Base-by-base conservation (phyloP, 2,888 invertebrate species). In the Caenorhabditis sp. region DNA sequence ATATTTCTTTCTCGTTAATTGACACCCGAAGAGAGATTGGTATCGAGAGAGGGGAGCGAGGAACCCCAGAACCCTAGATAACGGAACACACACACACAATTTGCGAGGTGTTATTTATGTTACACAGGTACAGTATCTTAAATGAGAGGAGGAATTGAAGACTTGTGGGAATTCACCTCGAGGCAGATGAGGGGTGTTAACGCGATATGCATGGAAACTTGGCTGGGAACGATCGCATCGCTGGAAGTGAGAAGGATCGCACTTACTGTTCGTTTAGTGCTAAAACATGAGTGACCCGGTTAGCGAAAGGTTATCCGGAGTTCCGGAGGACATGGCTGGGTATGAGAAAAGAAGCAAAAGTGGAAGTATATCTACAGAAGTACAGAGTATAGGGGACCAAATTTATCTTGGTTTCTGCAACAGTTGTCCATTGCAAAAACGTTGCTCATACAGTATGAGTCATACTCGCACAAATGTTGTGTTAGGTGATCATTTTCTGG, bases 61-160 rank as follows among this genome's bases (percentile, higher is more conserved):
- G 19, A 47, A 19, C n/a, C n/a, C n/a, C 19, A 19, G 19, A 47
- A 47, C n/a, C n/a, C 47, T 16, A 24, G 74, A 75, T 58, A 66
- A 75, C 58, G 38, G 76, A 76, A 66, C 75, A 75, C 76, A 61
- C 68, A 66, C 75, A 75, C 76, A 61, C 68, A 76, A 68, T 76
- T 69, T 68, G 68, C 4, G 64, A 38, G 49, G 31, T 44, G 68
- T 68, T 68, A 76, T 76, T 76, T 76, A 76, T 76, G 54, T 51
- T 31, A 19, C 16, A 22, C 22, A 16, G 24, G 41, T 61, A 44
- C 3, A 35, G 19, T 59, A 6, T 19, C 8, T n/a, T 35, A 22
- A 38, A 38, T 38, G n/a, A n/a, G 19, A 41, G 5, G 28, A n/a
- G 26, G 14, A 41, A 22, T 8, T n/a, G n/a, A 8, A 19, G 12